These are phyloP conservation scores for Mythimna pallens DNA, from an alignment of 2,888 invertebrate species.

Conservation along the genomic window DNA sequence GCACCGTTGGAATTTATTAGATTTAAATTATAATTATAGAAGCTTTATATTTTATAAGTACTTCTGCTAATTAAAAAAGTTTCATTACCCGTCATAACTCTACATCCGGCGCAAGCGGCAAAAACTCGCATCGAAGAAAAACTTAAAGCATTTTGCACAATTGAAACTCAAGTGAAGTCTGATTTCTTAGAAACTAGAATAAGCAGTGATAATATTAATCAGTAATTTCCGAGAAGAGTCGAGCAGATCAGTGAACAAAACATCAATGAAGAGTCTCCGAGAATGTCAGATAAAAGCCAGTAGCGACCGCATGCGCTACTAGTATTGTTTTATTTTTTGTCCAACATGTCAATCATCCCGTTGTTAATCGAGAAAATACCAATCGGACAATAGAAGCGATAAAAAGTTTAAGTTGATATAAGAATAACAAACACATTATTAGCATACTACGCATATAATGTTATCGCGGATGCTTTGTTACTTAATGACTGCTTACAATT, in stretches of 20 bases:
- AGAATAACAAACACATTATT: constrained; percentile 74
- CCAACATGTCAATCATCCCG: constrained; percentile 76
- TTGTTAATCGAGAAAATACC: constrained; percentile 80
- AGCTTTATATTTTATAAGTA: constrained; percentile 46
- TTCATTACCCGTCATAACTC: constrained; percentile 33
- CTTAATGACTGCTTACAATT: constrained; percentile 71
- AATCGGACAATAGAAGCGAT: constrained; percentile 78
- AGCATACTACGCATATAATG: constrained; percentile 68
- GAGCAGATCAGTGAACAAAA: constrained; percentile 60
- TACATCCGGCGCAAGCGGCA: constrained; percentile 22
- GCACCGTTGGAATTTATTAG: constrained; percentile 51
- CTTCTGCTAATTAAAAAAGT: constrained; percentile 49
- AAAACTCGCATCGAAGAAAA: constrained; percentile 45
- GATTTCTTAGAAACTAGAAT: constrained; percentile 60
- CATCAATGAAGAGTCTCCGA: constrained; percentile 62
- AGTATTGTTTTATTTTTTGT: constrained; percentile 82
- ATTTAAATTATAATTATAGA: constrained; percentile 47
- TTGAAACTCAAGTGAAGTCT: constrained; percentile 48
- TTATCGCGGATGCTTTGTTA: constrained; percentile 71
- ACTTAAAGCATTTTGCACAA: constrained; percentile 48
- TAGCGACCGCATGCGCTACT: constrained; percentile 74
- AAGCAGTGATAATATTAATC: constrained; percentile 58
- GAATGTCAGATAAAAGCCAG: constrained; percentile 68
- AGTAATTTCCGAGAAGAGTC: constrained; percentile 53
- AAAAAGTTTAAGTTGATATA: constrained; percentile 76